These are phyloP conservation scores for Drosophila meridionalis DNA, from an alignment of 2,888 invertebrate species.

Conservation along the genomic window DNA sequence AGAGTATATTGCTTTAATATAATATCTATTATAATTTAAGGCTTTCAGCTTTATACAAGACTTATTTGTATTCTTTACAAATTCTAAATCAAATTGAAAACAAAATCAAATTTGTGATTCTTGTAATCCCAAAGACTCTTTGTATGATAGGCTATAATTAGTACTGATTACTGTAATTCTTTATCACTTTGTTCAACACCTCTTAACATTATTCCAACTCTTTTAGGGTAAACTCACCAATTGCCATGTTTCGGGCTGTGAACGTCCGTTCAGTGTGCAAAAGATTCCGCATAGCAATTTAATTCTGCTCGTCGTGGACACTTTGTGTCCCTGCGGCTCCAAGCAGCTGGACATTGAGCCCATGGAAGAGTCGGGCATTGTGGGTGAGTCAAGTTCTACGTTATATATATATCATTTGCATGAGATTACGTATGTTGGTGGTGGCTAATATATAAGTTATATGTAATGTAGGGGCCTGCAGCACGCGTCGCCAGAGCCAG, in stretches of 20 bases:
- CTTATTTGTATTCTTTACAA: too few species aligned
- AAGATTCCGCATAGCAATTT: constrained; percentile 96
- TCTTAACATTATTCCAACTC: neutral
- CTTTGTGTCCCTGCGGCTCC: constrained; percentile 94
- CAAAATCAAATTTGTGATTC: too few species aligned
- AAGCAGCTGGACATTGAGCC: constrained; percentile 94
- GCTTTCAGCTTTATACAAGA: too few species aligned
- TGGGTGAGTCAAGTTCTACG: constrained; percentile 71
- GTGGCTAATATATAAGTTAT: neutral
- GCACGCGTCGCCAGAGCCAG: constrained; percentile 87
- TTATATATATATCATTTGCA: neutral
- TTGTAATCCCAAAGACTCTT: too few species aligned
- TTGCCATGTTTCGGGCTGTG: constrained; percentile 94
- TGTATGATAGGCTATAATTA: too few species aligned
- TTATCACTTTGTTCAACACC: neutral
- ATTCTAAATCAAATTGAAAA: too few species aligned
- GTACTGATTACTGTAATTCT: neutral
- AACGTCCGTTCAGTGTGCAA: constrained; percentile 96
- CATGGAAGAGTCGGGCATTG: constrained; percentile 88
- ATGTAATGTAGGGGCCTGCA: constrained; percentile 84
- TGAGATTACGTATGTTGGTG: neutral
- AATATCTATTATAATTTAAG: too few species aligned
- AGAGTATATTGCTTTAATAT: too few species aligned
- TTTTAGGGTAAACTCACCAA: constrained; percentile 92
- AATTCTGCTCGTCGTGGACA: constrained; percentile 94